Percentiles rank a stretch among this genome's conserved stretches.
phyloP scores from a whole-genome alignment of 1,140 invertebrate genomes.

The Leptopilina clavipes region DNA sequence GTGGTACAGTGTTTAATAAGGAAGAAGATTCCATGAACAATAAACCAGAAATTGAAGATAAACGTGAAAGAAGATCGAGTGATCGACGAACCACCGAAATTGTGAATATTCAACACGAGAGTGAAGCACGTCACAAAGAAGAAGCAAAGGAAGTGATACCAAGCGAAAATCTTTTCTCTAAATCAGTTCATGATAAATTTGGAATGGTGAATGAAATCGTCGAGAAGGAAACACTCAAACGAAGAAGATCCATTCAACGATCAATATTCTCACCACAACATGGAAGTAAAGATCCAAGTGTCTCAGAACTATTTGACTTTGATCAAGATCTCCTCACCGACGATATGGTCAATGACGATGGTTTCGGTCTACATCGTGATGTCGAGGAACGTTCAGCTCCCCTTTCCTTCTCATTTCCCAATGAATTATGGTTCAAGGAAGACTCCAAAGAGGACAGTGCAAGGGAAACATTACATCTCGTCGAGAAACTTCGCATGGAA shows the following conservation, averaged over 20 bases:
- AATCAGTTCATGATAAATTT: constrained; percentile 55
- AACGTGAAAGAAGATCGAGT: background rate
- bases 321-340: constrained; percentile 80
- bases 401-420: constrained; percentile 80
- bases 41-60: constrained; percentile 41
- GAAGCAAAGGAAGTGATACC: constrained; percentile 42
- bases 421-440: constrained; percentile 82
- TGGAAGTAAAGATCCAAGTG: constrained; percentile 77
- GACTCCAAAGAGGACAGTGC: constrained; percentile 86
- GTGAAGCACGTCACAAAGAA: background rate
- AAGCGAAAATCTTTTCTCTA: constrained; percentile 51
- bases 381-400: constrained; percentile 77
- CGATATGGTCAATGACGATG: constrained; percentile 78
- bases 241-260: constrained; percentile 73
- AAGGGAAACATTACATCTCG: constrained; percentile 84
- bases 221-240: constrained; percentile 60
- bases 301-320: constrained; percentile 80
- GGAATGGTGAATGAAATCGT: constrained; percentile 46
- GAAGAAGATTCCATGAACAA: constrained; percentile 49
- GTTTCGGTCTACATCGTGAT: constrained; percentile 78
- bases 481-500: constrained; percentile 84
- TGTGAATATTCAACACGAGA: constrained; percentile 8
- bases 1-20: background rate
- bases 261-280: constrained; percentile 84
- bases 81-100: background rate